These are phyloP conservation scores for Anser brachyrhynchus DNA, from an alignment of 2,113 vertebrate genomes.

Conservation along the genomic window DNA sequence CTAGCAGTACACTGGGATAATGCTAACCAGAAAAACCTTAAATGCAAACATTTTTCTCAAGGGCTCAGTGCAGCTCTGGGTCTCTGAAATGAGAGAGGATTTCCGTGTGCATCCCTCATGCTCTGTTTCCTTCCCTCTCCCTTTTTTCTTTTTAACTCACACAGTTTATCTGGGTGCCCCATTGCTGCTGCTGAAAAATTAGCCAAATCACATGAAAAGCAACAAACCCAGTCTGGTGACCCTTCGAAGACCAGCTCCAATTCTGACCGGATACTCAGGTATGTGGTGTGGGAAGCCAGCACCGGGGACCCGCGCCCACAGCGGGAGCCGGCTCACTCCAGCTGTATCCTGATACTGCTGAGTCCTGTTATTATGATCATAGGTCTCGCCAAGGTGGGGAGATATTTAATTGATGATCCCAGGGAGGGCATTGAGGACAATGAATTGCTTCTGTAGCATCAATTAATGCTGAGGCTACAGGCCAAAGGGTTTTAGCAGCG, in stretches of 20 bases:
- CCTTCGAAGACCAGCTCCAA: slow-evolving; percentile 88
- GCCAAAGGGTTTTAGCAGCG: slow-evolving; percentile 33
- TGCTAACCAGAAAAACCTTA: background rate
- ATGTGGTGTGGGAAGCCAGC: background rate
- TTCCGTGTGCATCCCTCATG: background rate
- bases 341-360: slow-evolving; percentile 3
- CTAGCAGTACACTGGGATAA: background rate
- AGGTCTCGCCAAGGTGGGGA: slow-evolving; percentile 55
- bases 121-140: background rate
- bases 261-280: slow-evolving; percentile 95
- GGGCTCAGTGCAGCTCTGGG: background rate
- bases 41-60: background rate
- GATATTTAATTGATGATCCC: slow-evolving; percentile 65
- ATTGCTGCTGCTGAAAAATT: slow-evolving; percentile 98
- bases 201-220: slow-evolving; percentile 95
- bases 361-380: slow-evolving; percentile 43
- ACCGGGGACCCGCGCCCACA: accelerated
- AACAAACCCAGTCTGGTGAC: slow-evolving; percentile 85
- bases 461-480: slow-evolving; percentile 48
- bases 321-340: background rate
- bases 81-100: background rate
- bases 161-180: slow-evolving; percentile 96
- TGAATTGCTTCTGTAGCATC: slow-evolving; percentile 46
- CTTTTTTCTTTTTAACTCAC: background rate
- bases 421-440: slow-evolving; percentile 46